Evolutionary conservation across 2,797 vertebrate species (phyloP), one percentile per base, ranked within the genome.

Genomic region (Xenentodon cancila): DNA sequence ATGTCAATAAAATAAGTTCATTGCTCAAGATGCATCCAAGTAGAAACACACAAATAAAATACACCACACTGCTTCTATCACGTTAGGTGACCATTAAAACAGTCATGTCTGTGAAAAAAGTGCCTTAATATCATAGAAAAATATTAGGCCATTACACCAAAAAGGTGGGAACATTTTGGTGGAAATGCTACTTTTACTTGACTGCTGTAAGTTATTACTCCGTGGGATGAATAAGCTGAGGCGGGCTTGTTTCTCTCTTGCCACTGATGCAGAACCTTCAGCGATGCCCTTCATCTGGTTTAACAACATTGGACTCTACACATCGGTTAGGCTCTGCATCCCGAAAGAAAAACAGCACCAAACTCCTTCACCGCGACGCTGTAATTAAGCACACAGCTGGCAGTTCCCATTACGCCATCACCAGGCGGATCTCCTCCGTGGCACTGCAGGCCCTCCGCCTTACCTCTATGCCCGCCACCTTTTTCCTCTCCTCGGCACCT

Each of bases 311-410:
- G 87, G 82, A 89, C 82, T 90, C 84, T 87, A 90, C 83, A 91
- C 89, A 85, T 87, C 34, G 57, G 79, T 91, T 87, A 86, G 79
- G 79, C 80, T 67, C 76, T 81, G 85, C 77, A 83, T 84, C 78
- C 83, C 79, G 84, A 89, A 93, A 90, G 90, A 90, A 92, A 92
- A 92, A 87, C 92, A 92, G 88, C 75, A 84, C 80, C 82, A 68
- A 70, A 90, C 84, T 84, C 86, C 83, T 72, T 82, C 82, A 80
- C 71, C 80, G 78, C 69, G 52, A 71, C 75, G 86, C 62, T 84
- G 89, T 92, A 93, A 93, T 93, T 91, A 91, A 88, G 82, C 65
- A 82, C 76, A 85, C 92, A 93, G 90, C 91, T 93, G 92, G 91
- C 88, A 92, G 89, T 90, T 93, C 92, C 91, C 92, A 92, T 92